phyloP scores from a whole-genome alignment of 2,888 invertebrate species.

The Dyspetes luteomarginatus region DNA sequence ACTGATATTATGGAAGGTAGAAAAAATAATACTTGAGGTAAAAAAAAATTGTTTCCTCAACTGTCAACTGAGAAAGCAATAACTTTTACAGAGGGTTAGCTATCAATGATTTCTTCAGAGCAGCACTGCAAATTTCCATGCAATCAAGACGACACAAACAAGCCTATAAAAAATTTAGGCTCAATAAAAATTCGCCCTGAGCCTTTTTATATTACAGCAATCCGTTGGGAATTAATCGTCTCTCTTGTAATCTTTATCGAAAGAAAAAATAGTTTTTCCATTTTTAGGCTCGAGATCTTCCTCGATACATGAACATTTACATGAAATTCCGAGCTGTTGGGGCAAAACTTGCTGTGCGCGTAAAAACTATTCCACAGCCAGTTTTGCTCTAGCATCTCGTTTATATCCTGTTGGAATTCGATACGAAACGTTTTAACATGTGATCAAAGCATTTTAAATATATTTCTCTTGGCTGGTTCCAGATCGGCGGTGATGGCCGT shows the following conservation, averaged over 20 bases:
- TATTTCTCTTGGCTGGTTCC: slow-evolving; percentile 71
- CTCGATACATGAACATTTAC: background rate
- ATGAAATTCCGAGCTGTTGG: background rate
- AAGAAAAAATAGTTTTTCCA: background rate
- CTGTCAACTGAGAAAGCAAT: too few relatives aligned
- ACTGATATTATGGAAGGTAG: too few relatives aligned
- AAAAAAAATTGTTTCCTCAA: too few relatives aligned
- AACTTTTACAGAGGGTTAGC: too few relatives aligned
- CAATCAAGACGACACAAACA: too few relatives aligned
- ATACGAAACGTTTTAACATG: slow-evolving; percentile 2
- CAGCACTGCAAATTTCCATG: too few relatives aligned
- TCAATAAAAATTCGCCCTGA: background rate
- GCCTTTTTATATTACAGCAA: background rate
- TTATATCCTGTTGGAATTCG: background rate
- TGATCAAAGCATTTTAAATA: background rate
- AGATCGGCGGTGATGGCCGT: slow-evolving; percentile 94
- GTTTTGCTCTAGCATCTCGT: slow-evolving; percentile 14
- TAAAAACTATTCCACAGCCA: background rate
- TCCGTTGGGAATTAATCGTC: background rate
- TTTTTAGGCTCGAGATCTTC: background rate
- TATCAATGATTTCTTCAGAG: too few relatives aligned
- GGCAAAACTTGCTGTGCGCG: background rate
- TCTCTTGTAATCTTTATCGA: background rate
- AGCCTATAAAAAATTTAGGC: too few relatives aligned
- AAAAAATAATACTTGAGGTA: too few relatives aligned